phyloP scores from a whole-genome alignment of 1,140 invertebrate genomes.

The Thaumatotibia leucotreta region DNA sequence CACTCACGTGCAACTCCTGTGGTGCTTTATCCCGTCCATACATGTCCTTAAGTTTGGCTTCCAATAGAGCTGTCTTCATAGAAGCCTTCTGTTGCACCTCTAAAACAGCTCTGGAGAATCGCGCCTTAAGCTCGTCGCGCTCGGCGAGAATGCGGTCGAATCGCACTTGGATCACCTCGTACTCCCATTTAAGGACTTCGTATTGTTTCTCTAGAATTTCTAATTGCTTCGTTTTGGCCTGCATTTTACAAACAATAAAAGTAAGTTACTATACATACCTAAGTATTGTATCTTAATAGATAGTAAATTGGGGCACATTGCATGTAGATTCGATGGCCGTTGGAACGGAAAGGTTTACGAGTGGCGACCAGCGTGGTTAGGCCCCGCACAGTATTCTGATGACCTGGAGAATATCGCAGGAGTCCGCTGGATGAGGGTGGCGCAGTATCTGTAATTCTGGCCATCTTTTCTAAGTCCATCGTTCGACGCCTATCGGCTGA shows the following conservation, averaged over 20 bases:
- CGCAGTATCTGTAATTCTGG: no score
- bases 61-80: constrained; percentile 60
- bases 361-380: no score
- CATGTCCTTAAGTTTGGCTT: constrained; percentile 57
- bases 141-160: constrained; percentile 86
- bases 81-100: constrained; percentile 91
- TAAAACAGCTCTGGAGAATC: constrained; percentile 88
- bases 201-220: constrained; percentile 81
- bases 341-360: no score
- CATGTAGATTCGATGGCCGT: no score
- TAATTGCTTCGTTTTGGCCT: constrained; percentile 81
- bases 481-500: no score
- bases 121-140: constrained; percentile 85
- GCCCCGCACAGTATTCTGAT: no score
- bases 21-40: constrained; percentile 50
- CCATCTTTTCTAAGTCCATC: no score
- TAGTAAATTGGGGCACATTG: no score
- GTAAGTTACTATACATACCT: no score
- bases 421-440: no score
- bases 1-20: constrained; percentile 52
- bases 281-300: no score
- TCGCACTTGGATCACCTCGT: constrained; percentile 84
- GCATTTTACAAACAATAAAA: constrained; percentile 15
- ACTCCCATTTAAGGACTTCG: constrained; percentile 85
- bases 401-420: no score